Percentiles rank a stretch among this genome's conserved stretches.
Conservation (phyloP, 2,888 invertebrate species). For the Phania funesta region DNA sequence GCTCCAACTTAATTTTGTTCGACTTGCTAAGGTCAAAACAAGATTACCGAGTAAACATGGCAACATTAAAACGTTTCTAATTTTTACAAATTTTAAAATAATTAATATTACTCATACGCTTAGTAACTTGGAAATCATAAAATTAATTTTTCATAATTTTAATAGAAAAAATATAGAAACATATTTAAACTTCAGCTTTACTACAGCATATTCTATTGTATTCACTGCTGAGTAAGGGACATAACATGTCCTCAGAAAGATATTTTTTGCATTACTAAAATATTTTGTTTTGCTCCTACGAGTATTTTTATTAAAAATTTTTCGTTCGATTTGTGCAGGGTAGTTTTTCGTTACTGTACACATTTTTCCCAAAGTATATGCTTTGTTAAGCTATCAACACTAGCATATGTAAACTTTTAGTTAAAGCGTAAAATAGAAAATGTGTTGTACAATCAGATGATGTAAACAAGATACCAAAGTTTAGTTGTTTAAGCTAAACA, state of each 20-base stretch:
- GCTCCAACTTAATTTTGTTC: too few relatives aligned
- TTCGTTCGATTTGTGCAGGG: neutral
- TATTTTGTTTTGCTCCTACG: too few relatives aligned
- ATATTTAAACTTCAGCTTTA: neutral
- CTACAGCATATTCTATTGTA: neutral
- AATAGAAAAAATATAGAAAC: neutral
- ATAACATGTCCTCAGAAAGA: too few relatives aligned
- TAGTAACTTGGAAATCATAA: neutral
- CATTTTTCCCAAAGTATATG: neutral
- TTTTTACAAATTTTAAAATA: neutral
- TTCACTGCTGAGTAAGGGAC: too few relatives aligned
- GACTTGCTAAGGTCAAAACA: too few relatives aligned
- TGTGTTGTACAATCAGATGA: constrained; percentile 31
- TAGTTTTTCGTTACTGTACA: neutral
- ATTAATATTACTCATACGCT: neutral
- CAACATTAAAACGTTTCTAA: neutral
- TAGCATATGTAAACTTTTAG: constrained; percentile 54
- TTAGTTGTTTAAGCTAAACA: constrained; percentile 36
- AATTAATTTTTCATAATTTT: too few relatives aligned
- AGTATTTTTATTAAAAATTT: constrained; percentile 29
- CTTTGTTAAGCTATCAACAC: constrained; percentile 47
- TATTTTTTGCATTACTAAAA: neutral
- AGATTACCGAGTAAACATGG: too few relatives aligned
- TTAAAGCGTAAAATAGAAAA: constrained; percentile 16
- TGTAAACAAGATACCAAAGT: constrained; percentile 56